Evolutionary conservation across 2,113 vertebrate species (phyloP).

Genomic region (Gavia stellata): DNA sequence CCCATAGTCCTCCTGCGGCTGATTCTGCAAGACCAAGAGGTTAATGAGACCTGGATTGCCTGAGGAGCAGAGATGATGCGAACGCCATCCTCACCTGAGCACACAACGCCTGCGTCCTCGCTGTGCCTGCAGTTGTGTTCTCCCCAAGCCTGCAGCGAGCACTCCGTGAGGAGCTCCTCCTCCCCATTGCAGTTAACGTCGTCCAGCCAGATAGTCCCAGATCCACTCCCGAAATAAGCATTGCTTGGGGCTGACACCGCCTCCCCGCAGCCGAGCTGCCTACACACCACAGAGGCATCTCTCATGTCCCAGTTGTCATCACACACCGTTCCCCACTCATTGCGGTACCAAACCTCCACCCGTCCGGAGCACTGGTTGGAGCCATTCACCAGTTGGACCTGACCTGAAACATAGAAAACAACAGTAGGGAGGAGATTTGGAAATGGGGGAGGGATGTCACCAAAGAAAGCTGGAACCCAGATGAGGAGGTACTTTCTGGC

Average conservation of each 20-base stretch:
- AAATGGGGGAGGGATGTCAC: not conserved
- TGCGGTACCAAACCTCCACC: not conserved
- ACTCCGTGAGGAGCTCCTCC: not conserved
- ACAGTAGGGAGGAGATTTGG: not conserved
- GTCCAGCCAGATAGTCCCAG: not conserved
- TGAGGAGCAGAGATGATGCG: not conserved
- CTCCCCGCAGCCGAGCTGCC: not conserved
- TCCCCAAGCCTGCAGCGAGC: fast-evolving
- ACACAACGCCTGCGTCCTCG: fast-evolving
- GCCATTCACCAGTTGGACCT: not conserved
- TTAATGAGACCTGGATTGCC: not conserved
- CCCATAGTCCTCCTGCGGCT: not conserved
- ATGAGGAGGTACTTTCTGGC: not conserved
- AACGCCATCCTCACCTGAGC: not conserved
- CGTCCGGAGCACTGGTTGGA: not conserved
- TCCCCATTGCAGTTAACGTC: not conserved
- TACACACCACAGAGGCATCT: not conserved
- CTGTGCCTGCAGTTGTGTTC: not conserved
- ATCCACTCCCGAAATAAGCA: not conserved
- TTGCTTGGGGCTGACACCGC: not conserved
- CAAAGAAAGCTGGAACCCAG: not conserved
- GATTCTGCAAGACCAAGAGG: not conserved
- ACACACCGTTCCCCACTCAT: not conserved
- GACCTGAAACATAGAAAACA: not conserved
- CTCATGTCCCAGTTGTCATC: not conserved